Conservation (phyloP, 2,113 vertebrate genomes). For the Otocyon megalotis region DNA sequence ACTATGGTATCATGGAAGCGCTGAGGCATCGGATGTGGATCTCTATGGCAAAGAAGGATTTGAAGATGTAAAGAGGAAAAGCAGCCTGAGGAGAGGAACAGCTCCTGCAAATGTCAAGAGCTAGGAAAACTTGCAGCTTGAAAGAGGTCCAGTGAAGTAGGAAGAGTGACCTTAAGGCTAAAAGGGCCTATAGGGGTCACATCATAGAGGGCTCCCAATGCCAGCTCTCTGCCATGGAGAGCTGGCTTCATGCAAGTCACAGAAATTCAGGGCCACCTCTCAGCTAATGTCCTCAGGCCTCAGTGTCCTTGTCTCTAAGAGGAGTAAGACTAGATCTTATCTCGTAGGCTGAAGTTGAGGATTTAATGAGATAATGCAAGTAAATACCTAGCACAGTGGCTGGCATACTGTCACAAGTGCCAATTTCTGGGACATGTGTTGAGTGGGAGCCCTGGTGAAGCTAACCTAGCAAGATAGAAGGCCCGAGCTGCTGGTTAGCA, state of each 20-base stretch:
- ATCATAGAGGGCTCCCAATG: fast-evolving
- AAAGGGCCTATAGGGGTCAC: fast-evolving
- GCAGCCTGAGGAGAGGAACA: too few species aligned
- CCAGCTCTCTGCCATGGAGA: background rate
- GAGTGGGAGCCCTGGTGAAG: fast-evolving
- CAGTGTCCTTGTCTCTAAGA: background rate
- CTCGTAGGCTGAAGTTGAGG: background rate
- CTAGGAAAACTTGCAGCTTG: background rate
- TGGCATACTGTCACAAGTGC: background rate
- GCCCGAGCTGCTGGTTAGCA: fast-evolving
- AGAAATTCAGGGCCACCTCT: background rate
- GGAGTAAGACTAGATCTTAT: background rate
- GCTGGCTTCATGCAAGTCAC: fast-evolving
- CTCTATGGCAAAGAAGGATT: background rate
- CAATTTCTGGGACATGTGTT: fast-evolving
- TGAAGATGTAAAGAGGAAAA: background rate
- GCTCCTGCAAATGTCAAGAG: background rate
- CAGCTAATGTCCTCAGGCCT: background rate
- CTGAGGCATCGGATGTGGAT: background rate
- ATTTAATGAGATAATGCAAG: background rate
- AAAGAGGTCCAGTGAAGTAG: background rate
- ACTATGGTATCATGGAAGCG: fast-evolving
- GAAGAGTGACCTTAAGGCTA: background rate
- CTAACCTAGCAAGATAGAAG: background rate
- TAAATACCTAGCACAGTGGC: background rate